Evolutionary conservation across 2,888 invertebrate species (phyloP).

Genomic region (Calephelis perditalis): DNA sequence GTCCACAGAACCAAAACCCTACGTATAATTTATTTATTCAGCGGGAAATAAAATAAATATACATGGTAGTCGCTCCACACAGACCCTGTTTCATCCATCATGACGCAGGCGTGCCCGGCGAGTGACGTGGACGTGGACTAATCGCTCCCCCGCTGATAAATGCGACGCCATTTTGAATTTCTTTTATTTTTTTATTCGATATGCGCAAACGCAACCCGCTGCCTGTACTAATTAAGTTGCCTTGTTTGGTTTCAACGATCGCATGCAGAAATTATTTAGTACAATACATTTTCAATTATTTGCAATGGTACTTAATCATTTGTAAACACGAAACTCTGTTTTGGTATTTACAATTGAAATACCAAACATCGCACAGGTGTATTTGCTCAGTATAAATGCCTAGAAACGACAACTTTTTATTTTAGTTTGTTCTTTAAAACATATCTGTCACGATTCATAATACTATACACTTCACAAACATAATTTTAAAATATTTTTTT

Average conservation of each 20-base stretch:
- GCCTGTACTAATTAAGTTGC: conserved; percentile 42
- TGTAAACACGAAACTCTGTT: conserved; percentile 13
- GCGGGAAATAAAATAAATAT: conserved; percentile 34
- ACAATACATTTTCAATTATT: conserved; percentile 16
- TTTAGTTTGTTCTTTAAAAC: too few species aligned
- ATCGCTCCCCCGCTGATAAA: conserved; percentile 56
- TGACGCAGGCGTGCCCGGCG: conserved; percentile 50
- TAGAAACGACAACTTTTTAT: too few species aligned
- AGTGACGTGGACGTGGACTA: conserved; percentile 46
- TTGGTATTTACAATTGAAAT: conserved; percentile 11
- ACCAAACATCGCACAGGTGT: not conserved
- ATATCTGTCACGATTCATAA: too few species aligned
- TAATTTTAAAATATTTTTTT: too few species aligned
- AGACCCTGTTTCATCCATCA: conserved; percentile 39
- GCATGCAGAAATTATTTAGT: conserved; percentile 40
- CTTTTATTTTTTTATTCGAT: conserved; percentile 40
- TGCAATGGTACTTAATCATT: conserved; percentile 20
- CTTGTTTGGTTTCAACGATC: conserved; percentile 43
- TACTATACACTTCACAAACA: too few species aligned
- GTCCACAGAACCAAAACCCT: not conserved
- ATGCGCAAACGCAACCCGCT: conserved; percentile 47
- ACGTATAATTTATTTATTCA: conserved; percentile 6
- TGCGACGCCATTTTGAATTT: conserved; percentile 57
- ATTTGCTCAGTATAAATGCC: not conserved
- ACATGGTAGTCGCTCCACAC: conserved; percentile 31